phyloP scores from a whole-genome alignment of 2,888 invertebrate genomes.

The Patella pellucida region DNA sequence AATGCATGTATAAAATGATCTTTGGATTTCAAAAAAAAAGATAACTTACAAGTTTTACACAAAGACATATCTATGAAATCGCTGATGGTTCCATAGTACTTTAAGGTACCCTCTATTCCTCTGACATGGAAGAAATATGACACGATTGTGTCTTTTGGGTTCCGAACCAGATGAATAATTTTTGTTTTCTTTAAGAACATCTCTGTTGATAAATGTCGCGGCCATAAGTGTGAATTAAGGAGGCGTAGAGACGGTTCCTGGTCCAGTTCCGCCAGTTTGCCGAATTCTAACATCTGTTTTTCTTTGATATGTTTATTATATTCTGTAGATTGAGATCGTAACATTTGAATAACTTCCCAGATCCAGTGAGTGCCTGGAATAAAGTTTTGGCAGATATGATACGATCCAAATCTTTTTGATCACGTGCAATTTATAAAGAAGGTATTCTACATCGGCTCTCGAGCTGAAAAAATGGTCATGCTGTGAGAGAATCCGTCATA shows the following conservation, averaged over 20 bases:
- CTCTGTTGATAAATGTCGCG: slow-evolving; percentile 28
- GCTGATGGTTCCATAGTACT: background rate
- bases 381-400: no score
- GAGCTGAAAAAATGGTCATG: no score
- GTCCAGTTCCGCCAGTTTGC: slow-evolving; percentile 20
- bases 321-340: slow-evolving; percentile 18
- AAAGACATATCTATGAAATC: background rate
- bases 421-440: no score
- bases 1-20: no score
- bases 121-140: slow-evolving; percentile 32
- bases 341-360: slow-evolving; percentile 36
- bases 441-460: no score
- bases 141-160: slow-evolving; percentile 37
- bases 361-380: slow-evolving; percentile 40
- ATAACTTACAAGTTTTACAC: background rate
- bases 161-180: slow-evolving; percentile 30
- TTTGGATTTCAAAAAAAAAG: no score
- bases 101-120: background rate
- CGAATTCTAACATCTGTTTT: slow-evolving; percentile 28
- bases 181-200: slow-evolving; percentile 32
- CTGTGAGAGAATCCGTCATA: no score
- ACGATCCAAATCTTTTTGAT: no score
- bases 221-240: slow-evolving; percentile 34
- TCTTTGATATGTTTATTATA: slow-evolving; percentile 23
- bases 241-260: slow-evolving; percentile 24